Conservation (phyloP, 2,888 invertebrate species). For the Ephialtes manifestator region DNA sequence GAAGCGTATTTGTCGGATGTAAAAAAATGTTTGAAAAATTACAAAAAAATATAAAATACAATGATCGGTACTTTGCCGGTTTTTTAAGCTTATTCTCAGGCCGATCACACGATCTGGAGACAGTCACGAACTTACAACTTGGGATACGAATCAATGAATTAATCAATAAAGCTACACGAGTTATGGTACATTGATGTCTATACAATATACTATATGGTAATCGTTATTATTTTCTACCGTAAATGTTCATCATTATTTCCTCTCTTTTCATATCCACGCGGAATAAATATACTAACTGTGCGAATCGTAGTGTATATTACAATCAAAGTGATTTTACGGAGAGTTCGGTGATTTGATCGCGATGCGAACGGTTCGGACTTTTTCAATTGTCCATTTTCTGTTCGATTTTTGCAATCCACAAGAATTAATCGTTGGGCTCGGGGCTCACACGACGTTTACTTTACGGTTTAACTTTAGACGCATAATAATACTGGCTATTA, state of each 20-base stretch:
- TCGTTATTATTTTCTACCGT: constrained; percentile 52
- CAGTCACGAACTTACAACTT: constrained; percentile 57
- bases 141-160: constrained; percentile 45
- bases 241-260: constrained; percentile 51
- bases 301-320: constrained; percentile 74
- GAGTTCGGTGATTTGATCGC: constrained; percentile 59
- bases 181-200: constrained; percentile 68
- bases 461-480: constrained; percentile 70
- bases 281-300: constrained; percentile 76
- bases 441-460: constrained; percentile 57
- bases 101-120: constrained; percentile 42
- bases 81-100: constrained; percentile 2
- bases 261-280: constrained; percentile 46
- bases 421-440: constrained; percentile 37
- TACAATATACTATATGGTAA: constrained; percentile 65
- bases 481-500: constrained; percentile 83
- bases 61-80: not conserved
- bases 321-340: constrained; percentile 67
- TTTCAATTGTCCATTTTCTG: constrained; percentile 38
- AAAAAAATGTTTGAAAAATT: constrained; percentile 14
- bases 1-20: constrained; percentile 34
- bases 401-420: constrained; percentile 24
- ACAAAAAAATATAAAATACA: constrained; percentile 1
- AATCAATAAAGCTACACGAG: constrained; percentile 60
- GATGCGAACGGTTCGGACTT: constrained; percentile 55